A percentile compares a stretch with the other conserved stretches of the same genome.
Conservation (phyloP, 2,888 invertebrate genomes). For the Zygaena filipendulae region DNA sequence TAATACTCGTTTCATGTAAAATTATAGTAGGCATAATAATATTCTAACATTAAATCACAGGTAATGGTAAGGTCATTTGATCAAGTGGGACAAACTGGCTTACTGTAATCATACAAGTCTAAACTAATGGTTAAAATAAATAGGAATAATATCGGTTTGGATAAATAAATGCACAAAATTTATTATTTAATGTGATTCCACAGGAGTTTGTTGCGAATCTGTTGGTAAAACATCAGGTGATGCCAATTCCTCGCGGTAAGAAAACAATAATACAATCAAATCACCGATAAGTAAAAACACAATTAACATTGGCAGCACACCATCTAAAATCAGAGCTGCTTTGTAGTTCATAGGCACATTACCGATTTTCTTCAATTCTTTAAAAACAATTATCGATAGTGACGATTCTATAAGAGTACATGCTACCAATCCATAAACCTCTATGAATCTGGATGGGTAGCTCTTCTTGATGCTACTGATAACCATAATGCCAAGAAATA, state of each 20-base stretch:
- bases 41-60: too few species aligned
- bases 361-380: slow-evolving; percentile 20
- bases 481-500: slow-evolving; percentile 31
- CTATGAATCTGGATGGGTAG: slow-evolving; percentile 31
- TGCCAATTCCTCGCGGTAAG: slow-evolving; percentile 21
- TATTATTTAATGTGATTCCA: too few species aligned
- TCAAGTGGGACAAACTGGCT: too few species aligned
- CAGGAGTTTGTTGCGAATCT: too few species aligned
- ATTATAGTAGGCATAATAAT: too few species aligned
- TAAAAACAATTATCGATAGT: slow-evolving; percentile 30
- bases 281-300: slow-evolving; percentile 34
- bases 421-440: slow-evolving; percentile 32
- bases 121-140: too few species aligned
- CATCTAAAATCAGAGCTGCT: slow-evolving; percentile 29
- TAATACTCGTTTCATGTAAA: too few species aligned
- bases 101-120: too few species aligned
- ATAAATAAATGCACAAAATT: too few species aligned
- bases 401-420: slow-evolving; percentile 29
- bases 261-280: slow-evolving; percentile 30
- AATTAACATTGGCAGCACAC: slow-evolving; percentile 38
- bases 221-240: too few species aligned
- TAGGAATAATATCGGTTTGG: too few species aligned
- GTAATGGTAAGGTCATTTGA: too few species aligned
- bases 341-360: slow-evolving; percentile 13
- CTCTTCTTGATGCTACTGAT: slow-evolving; percentile 20